These are phyloP conservation scores for Nicator chloris DNA, from an alignment of 2,113 vertebrate species.

Conservation along the genomic window DNA sequence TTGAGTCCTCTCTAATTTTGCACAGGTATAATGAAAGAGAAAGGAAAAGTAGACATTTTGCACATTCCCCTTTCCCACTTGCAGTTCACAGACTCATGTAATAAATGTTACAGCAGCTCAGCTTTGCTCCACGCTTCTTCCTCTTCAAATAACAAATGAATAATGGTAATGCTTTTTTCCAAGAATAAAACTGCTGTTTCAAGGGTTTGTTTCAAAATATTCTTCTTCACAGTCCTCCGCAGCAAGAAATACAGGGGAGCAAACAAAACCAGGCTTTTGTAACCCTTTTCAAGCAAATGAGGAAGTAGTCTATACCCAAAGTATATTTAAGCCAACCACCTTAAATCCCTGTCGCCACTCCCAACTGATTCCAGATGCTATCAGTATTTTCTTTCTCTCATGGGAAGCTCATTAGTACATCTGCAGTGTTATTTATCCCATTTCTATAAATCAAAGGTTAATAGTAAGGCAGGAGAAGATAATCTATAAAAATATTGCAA, in stretches of 20 bases:
- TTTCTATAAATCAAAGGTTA: neutral
- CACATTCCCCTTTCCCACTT: neutral
- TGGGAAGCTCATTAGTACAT: neutral
- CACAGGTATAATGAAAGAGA: neutral
- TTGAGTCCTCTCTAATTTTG: neutral
- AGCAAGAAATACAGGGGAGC: neutral
- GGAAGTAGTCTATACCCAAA: neutral
- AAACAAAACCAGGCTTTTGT: neutral
- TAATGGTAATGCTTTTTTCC: neutral
- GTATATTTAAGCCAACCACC: neutral
- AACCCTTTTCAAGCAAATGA: neutral
- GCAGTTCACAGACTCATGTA: neutral
- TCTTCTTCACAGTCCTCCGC: neutral
- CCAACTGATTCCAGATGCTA: neutral
- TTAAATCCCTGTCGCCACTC: neutral
- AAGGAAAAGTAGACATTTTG: neutral
- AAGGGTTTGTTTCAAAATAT: neutral
- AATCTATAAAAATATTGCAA: neutral
- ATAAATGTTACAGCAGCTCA: neutral
- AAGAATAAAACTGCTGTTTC: neutral
- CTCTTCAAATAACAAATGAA: neutral
- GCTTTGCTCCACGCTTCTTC: neutral
- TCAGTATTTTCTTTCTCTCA: neutral
- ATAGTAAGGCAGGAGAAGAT: neutral
- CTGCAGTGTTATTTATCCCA: neutral